Evolutionary conservation across 2,888 invertebrate genomes (phyloP), one percentile per base, ranked within the genome.

Genomic region (Allacma fusca): DNA sequence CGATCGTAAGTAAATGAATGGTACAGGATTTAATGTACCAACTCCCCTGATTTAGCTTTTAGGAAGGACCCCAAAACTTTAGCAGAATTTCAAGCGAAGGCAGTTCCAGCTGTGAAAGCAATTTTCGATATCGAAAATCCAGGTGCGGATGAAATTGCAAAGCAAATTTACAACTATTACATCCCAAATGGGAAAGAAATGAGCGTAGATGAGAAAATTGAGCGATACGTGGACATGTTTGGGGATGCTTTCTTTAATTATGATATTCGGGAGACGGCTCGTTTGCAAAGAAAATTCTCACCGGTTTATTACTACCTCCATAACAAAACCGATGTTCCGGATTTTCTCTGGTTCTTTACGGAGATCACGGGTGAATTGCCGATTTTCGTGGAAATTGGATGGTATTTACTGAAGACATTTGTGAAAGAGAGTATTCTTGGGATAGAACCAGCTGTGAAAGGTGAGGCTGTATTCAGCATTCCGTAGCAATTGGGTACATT

Each of bases 221-320:
- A 4, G 40, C 2, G 24, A 5, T 68, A 68, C 23, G 23, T 19
- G 29, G 40, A 40, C 5, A 0, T 68, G 13, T 40, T 68, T 1
- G 68, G 40, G 2, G 68, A 68, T 23, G 68, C 21, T 16, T 68
- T 40, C 23, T 68, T 68, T 29, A 43, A 43, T 23, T 68, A 21
- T 23, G 68, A 68, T 21, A 68, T 68, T 9, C 68, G 34, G 4
- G 68, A 68, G 40, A 19, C 68, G 1, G 40, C 21, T 34, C 23
- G 23, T n/a, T 21, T 28, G 13, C 68, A 68, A 40, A 29, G 68
- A 29, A 21, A 43, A n/a, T 68, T 68, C 23, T 68, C 68, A 1
- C 68, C 68, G n/a, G 68, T 68, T 2, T 68, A 68, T 40, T 40
- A 29, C 12, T 68, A 68, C 43, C 16, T 68, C 43, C 23, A n/a